Evolutionary conservation across 2,888 invertebrate species (phyloP).

Genomic region (Andrena fulva): DNA sequence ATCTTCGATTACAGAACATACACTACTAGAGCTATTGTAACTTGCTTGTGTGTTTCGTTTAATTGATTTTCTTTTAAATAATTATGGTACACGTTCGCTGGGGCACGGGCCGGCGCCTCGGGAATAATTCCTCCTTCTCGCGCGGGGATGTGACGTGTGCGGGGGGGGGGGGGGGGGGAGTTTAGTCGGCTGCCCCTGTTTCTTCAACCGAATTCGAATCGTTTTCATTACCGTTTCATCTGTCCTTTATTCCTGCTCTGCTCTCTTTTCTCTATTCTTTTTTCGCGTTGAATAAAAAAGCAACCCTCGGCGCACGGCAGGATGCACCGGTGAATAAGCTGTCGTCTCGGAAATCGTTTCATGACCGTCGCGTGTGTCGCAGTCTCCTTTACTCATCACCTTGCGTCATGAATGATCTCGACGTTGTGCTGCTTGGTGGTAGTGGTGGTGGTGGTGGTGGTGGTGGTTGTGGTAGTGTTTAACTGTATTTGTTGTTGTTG

Average conservation of each 20-base stretch:
- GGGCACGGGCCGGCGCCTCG: constrained; percentile 80
- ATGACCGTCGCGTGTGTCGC: constrained; percentile 43
- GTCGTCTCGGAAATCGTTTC: constrained; percentile 80
- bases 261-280: not conserved
- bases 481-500: constrained; percentile 70
- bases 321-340: constrained; percentile 80
- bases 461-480: constrained; percentile 72
- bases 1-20: constrained; percentile 85
- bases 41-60: constrained; percentile 75
- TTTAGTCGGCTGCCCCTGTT: constrained; percentile 44
- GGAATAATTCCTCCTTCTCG: constrained; percentile 72
- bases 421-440: constrained; percentile 73
- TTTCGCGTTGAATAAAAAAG: constrained; percentile 63
- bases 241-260: not conserved
- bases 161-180: constrained; percentile 17
- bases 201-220: constrained; percentile 35
- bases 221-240: not conserved
- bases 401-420: constrained; percentile 79
- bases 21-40: constrained; percentile 84
- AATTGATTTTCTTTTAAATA: constrained; percentile 74
- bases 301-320: constrained; percentile 81
- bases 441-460: constrained; percentile 52
- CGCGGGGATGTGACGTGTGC: constrained; percentile 52
- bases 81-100: constrained; percentile 83
- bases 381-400: constrained; percentile 39